phyloP scores from a whole-genome alignment of 2,888 invertebrate species.

The Sinelater perroti region DNA sequence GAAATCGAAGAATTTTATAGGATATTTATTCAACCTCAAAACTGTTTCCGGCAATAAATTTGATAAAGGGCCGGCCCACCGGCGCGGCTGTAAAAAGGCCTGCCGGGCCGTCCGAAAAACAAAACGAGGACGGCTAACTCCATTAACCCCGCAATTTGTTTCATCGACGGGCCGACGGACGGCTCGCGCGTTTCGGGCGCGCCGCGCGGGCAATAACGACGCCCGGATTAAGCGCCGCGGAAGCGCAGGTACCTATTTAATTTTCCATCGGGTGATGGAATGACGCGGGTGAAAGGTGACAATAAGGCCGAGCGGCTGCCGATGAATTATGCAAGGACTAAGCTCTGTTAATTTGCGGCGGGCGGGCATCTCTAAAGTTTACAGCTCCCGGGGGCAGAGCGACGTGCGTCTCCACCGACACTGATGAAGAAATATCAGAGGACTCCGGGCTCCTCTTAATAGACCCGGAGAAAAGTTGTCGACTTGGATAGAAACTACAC shows the following conservation, averaged over 20 bases:
- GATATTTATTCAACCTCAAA: conserved; percentile 42
- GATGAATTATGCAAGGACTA: conserved; percentile 57
- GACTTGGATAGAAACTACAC: not conserved
- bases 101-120: conserved; percentile 2
- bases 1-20: conserved; percentile 41
- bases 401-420: conserved; percentile 40
- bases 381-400: conserved; percentile 48
- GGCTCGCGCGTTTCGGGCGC: conserved; percentile 6
- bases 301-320: conserved; percentile 51
- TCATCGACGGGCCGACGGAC: conserved; percentile 15
- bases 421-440: conserved; percentile 31
- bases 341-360: conserved; percentile 55
- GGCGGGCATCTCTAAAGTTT: conserved; percentile 49
- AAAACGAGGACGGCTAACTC: conserved; percentile 4
- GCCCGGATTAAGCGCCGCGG: conserved; percentile 17
- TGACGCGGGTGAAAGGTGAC: conserved; percentile 54
- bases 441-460: conserved; percentile 5
- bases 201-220: conserved; percentile 6
- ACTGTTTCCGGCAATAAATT: conserved; percentile 36
- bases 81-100: conserved; percentile 7
- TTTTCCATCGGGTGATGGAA: conserved; percentile 48
- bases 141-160: conserved; percentile 22
- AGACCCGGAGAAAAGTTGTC: conserved; percentile 13
- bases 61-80: conserved; percentile 23
- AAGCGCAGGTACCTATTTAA: conserved; percentile 27